Percentiles rank a stretch among this genome's conserved stretches.
These are phyloP conservation scores for Aelia acuminata DNA, from an alignment of 2,888 invertebrate genomes.

Conservation along the genomic window DNA sequence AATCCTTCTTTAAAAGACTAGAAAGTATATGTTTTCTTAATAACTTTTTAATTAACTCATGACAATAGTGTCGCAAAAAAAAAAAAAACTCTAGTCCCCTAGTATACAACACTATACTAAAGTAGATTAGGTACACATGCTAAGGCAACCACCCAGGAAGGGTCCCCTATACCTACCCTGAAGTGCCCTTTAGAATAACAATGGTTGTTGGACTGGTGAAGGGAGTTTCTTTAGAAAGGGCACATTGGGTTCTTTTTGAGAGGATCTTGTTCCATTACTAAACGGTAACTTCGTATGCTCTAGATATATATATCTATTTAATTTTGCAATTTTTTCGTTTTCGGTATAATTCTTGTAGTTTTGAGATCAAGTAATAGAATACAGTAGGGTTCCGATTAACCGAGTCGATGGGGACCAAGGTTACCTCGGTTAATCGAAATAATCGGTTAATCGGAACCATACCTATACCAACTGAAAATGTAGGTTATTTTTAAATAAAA, in stretches of 20 bases:
- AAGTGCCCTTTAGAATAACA: conserved; percentile 42
- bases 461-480: too few species aligned
- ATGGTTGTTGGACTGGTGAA: not conserved
- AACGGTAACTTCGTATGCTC: not conserved
- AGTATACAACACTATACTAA: not conserved
- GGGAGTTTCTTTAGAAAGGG: conserved; percentile 30
- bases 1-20: too few species aligned
- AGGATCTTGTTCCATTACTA: not conserved
- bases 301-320: too few species aligned
- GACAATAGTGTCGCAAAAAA: not conserved
- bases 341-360: not conserved
- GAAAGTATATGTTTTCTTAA: not conserved
- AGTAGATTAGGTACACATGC: not conserved
- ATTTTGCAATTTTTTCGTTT: not conserved
- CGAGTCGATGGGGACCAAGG: too few species aligned
- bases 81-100: too few species aligned
- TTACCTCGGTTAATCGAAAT: too few species aligned
- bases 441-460: too few species aligned
- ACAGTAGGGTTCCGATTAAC: too few species aligned
- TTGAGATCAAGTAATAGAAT: not conserved
- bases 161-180: not conserved
- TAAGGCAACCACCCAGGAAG: not conserved
- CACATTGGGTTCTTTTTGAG: too few species aligned
- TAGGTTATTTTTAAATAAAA: too few species aligned
- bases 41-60: not conserved